Evolutionary conservation across 2,113 vertebrate species (phyloP), one percentile per base, ranked within the genome.

Genomic region (Zapornia atra): DNA sequence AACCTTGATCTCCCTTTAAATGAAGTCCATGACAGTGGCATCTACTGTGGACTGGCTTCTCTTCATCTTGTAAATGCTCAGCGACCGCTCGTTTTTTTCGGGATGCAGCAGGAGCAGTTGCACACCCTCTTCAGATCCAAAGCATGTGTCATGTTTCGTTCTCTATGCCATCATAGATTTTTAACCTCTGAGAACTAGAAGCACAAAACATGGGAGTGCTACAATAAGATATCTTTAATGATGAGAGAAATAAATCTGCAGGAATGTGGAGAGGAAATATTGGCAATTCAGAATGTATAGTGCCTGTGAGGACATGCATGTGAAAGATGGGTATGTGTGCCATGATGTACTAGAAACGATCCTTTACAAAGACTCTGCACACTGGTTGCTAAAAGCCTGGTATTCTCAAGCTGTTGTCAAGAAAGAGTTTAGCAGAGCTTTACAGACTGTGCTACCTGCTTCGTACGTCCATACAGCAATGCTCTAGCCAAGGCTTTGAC

Each of bases 401-500:
- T 24, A 64, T 72, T 88, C 82, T 64, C 59, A 57, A 61, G n/a
- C 83, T 77, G 60, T 53, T 46, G 10, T 75, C 54, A 24, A 26
- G 78, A 56, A 86, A 22, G 78, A 46, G 51, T 54, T 80, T 94
- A 81, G 86, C 25, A 4, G 16, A 17, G 20, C 53, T 79, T 97
- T 81, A 90, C 95, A 86, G 46, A 33, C 19, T 82, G 87, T 81
- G 91, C 21, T 86, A 96, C 82, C 22, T 92, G 65, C 97, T 97
- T 66, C 9, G 15, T 90, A 69, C 57, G 78, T 78, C 86, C 85
- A 48, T 65, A 92, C 1, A 38, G 61, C 46, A 53, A 33, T 22
- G 44, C n/a, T 51, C 51, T 26, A 94, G 93, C 92, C 94, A 81
- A 80, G 85, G 85, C 89, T 94, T 90, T 95, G 93, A 73, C 68